Evolutionary conservation across 1,140 invertebrate species (phyloP), one percentile per base, ranked within the genome.

Genomic region (Drosophila hydei): DNA sequence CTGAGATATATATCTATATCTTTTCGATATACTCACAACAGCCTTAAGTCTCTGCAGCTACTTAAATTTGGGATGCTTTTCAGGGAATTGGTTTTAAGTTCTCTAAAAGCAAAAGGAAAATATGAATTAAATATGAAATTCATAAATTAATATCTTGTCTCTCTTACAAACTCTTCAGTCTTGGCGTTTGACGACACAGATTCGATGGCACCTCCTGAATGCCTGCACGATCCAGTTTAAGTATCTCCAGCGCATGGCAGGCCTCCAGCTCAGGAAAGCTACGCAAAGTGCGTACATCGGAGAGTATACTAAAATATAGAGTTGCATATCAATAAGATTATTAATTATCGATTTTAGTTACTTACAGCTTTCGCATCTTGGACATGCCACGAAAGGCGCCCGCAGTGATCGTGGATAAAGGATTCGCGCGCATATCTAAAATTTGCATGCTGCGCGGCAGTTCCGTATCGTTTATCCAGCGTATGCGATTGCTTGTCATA

Each of bases 151-250:
- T 18, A 8, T 18, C 14, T 16, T 23, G 14, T 36, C 4, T 33
- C 7, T 96, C 97, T 95, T 92, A 98, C 97, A 99, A 92, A 90
- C 95, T 97, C 91, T 95, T 96, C 33, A 98, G 94, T 87, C 94
- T 94, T 54, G 96, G 96, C 77, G 95, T 95, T 64, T 95, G 94
- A 19, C 84, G 81, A 91, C 97, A 99, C n/a, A 98, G 92, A 74
- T 95, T 93, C 11, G 90, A 61, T 7, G 97, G 96, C 59, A 98
- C 94, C 3, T 92, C 77, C 11, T 92, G 91, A 16, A 98, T 93
- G 40, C 94, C 94, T 0, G 96, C 95, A 61, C 97, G 94, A 93
- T 98, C 97, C 50, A 97, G 92, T 71, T 95, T 94, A 50, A 98
- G 93, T 47, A 96, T 94, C 89, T 97, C 96, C 81, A 98, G 92